phyloP scores from a whole-genome alignment of 2,113 vertebrate species.

The Camelus bactrianus region DNA sequence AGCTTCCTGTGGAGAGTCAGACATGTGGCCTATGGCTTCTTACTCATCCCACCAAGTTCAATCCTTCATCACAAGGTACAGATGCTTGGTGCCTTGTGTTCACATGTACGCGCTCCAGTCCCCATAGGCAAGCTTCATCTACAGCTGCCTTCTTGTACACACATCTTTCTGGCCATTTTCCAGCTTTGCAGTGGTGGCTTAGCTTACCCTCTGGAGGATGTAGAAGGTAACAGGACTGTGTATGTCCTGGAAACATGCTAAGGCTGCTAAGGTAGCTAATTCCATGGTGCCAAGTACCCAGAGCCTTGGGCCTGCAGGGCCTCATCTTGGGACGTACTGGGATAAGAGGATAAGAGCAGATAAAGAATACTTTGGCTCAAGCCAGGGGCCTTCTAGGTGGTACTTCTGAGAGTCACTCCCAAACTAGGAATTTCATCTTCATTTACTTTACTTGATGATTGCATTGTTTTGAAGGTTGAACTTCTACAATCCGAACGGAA shows the following conservation, averaged over 20 bases:
- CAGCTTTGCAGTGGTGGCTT: not conserved
- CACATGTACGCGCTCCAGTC: accelerated
- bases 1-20: not conserved
- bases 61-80: not conserved
- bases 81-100: not conserved
- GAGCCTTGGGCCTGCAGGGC: not conserved
- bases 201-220: not conserved
- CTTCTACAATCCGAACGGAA: not conserved
- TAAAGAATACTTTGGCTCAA: not conserved
- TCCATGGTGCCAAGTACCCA: not conserved
- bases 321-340: not conserved
- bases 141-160: not conserved
- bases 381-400: not conserved
- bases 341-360: not conserved
- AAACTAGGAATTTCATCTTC: not conserved
- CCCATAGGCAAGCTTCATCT: not conserved
- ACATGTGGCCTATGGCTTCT: not conserved
- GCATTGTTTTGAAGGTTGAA: not conserved
- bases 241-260: not conserved
- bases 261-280: not conserved
- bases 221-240: not conserved
- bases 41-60: not conserved
- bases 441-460: not conserved
- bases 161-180: not conserved
- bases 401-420: not conserved